Base-by-base conservation (phyloP, 2,888 invertebrate species). In the Ctena decussata region DNA sequence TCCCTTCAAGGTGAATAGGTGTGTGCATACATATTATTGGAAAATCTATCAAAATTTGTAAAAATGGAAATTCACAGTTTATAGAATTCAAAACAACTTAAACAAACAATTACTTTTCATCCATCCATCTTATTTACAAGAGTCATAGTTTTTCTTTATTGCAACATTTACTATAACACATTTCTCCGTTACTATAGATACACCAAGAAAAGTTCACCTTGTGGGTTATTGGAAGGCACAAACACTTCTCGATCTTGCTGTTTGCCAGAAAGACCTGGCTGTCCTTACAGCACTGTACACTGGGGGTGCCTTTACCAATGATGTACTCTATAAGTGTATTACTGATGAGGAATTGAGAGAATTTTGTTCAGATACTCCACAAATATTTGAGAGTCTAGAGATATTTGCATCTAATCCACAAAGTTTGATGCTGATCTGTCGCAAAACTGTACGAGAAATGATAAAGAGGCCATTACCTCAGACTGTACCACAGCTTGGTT, bases 301-400 rank as follows among this genome's bases (percentile, higher is more conserved):
- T 41, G 87, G 85, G 30, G 85, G 87, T 15, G 85, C 81, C 27
- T 85, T 71, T 57, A 76, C 81, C 11, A 70, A 88, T 70, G 35
- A 82, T 49, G 79, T 75, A 41, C 41, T 85, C 2, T 76, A 57
- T 12, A 53, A 79, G 11, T 73, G 73, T 49, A 76, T 41, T 39
- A 32, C 44, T 8, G 74, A 83, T 77, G 72, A 80, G 27, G 72
- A 75, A 24, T 74, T 78, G 27, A 81, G 82, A 39, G 76, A 80
- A 8, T 72, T 79, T 12, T 81, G 80, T 77, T 65, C 75, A 1
- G 81, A 81, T 27, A 46, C 37, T 15, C 83, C 85, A 15, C 80
- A 77, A 11, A 70, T 88, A 24, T 77, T 83, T 18, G 49, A 81
- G 11, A 35, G 53, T 24, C 60, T 88, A 44, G 72, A 78, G 21